Conservation (phyloP, 2,888 invertebrate genomes). For the Argyresthia goedartella region DNA sequence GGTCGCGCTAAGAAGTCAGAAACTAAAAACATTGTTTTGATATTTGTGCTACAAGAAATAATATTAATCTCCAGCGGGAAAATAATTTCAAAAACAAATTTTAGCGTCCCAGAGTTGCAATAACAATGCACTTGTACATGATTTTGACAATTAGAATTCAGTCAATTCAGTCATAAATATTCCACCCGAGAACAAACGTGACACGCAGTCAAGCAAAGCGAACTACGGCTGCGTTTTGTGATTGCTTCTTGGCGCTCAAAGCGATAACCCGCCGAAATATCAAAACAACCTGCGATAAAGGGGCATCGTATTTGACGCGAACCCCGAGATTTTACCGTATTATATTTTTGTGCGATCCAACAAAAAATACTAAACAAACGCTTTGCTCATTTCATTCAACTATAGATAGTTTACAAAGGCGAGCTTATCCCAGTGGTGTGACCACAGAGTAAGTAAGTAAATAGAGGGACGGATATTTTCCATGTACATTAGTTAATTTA, state of each 20-base stretch:
- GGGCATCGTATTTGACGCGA: neutral
- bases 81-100: neutral
- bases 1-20: slow-evolving; percentile 48
- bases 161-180: slow-evolving; percentile 52
- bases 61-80: too few relatives aligned
- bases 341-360: neutral
- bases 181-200: slow-evolving; percentile 60
- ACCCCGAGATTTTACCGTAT: too few relatives aligned
- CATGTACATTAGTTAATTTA: too few relatives aligned
- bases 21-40: slow-evolving; percentile 30
- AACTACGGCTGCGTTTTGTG: neutral
- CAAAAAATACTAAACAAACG: neutral
- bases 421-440: too few relatives aligned
- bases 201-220: slow-evolving; percentile 67
- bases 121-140: slow-evolving; percentile 21
- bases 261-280: neutral
- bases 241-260: neutral
- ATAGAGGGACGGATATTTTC: too few relatives aligned
- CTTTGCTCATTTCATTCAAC: too few relatives aligned
- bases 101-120: neutral
- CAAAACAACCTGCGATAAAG: neutral
- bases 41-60: neutral
- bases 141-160: slow-evolving; percentile 29
- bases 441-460: too few relatives aligned
- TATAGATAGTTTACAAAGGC: too few relatives aligned